Evolutionary conservation across 2,888 invertebrate species (phyloP), one percentile per base, ranked within the genome.

Genomic region (Scaptomyza polygonia): DNA sequence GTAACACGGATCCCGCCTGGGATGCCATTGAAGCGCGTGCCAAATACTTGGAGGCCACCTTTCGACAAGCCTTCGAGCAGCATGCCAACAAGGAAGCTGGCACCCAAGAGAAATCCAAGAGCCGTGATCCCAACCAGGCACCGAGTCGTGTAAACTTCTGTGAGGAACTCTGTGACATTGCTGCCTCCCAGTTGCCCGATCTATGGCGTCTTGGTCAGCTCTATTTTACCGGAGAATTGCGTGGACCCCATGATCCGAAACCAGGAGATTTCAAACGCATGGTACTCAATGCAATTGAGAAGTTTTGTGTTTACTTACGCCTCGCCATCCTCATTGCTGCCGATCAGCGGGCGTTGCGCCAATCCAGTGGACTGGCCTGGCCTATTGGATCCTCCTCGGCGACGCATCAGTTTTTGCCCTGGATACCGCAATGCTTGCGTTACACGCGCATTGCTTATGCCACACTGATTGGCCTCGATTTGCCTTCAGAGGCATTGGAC

Each of bases 151-250:
- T 97, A 5, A 92, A 94, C 61, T 97, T 96, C 89, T 94, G 96
- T 52, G 96, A 97, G 89, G 96, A 96, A 86, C 92, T 97, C 32
- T 95, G 96, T 68, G 94, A 95, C 57, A 93, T 96, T 66, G 93
- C 97, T 40, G 94, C 95, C 1, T 94, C 95, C 59, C 94, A 95
- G 71, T 94, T 99, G 89, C 97, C 97, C 32, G 97, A 98, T 91
- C 94, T 99, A 83, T 99, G 98, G 98, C 96, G 97, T 89, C 94
- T 99, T 1, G 98, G 99, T 0, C 95, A 98, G 88, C 95, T 97
- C 39, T 99, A 99, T 93, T 98, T 98, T 91, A 96, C 96, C 5
- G 97, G 97, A 7, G 96, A 97, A 89, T 92, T 98, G 57, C 94
- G 95, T 80, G 95, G 96, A 0, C 95, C 95, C 72, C 93, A 95